These are phyloP conservation scores for Butorides virescens DNA, from an alignment of 2,113 vertebrate genomes.

Conservation along the genomic window DNA sequence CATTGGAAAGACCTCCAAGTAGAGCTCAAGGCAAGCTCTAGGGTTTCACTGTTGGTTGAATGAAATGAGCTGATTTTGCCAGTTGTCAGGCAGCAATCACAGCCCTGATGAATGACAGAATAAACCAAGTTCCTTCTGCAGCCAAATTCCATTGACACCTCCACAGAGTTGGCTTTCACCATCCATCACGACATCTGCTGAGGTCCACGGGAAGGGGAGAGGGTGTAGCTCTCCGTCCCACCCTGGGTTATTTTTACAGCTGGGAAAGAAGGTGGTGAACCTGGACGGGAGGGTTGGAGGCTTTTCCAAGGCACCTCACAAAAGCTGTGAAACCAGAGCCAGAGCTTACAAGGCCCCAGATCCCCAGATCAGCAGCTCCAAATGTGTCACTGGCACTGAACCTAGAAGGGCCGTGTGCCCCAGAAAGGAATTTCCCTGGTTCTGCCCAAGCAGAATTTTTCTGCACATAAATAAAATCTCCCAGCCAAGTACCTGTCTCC, in stretches of 20 bases:
- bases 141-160: constrained; percentile 57
- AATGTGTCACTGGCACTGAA: constrained; percentile 18
- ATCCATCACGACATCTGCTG: constrained; percentile 30
- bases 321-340: constrained; percentile 11
- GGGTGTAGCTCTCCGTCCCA: neutral
- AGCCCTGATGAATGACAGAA: constrained; percentile 39
- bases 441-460: neutral
- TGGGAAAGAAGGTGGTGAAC: constrained; percentile 7
- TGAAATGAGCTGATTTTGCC: constrained; percentile 40
- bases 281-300: neutral
- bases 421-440: constrained; percentile 4
- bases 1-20: neutral
- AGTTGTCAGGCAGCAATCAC: constrained; percentile 41
- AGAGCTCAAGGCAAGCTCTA: neutral
- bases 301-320: constrained; percentile 33
- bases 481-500: neutral
- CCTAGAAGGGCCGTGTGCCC: neutral
- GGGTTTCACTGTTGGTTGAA: constrained; percentile 16
- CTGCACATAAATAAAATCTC: neutral
- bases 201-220: constrained; percentile 28
- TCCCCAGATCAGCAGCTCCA: neutral
- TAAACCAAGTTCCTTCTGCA: neutral
- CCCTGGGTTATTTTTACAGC: constrained; percentile 65
- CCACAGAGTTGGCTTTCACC: constrained; percentile 37
- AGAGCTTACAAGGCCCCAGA: neutral